phyloP scores from a whole-genome alignment of 2,113 vertebrate genomes.

The Tympanuchus pallidicinctus region DNA sequence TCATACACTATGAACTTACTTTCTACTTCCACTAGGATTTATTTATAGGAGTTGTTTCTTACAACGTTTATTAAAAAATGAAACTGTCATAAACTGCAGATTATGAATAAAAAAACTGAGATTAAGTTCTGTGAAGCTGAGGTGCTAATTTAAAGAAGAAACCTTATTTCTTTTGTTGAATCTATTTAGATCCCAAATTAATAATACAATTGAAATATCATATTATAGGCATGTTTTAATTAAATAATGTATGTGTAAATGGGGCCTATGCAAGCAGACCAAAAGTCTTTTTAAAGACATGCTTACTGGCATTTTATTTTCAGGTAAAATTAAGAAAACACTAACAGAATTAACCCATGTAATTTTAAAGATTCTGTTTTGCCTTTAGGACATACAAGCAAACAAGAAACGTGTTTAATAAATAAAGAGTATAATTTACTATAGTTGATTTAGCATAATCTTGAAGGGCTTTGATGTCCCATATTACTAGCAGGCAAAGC shows the following conservation, averaged over 20 bases:
- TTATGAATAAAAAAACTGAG: neutral
- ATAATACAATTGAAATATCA: neutral
- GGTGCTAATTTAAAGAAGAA: neutral
- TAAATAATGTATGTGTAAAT: neutral
- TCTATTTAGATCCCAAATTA: neutral
- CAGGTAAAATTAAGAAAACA: neutral
- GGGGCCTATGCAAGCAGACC: neutral
- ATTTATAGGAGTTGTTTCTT: neutral
- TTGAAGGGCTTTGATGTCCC: neutral
- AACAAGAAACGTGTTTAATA: slow-evolving; percentile 13
- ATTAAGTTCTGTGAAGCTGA: neutral
- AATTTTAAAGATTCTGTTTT: neutral
- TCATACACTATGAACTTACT: neutral
- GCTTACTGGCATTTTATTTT: neutral
- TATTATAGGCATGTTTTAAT: neutral
- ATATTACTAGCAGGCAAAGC: neutral
- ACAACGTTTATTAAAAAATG: neutral
- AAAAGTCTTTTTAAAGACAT: neutral
- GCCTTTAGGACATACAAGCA: neutral
- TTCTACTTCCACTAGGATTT: neutral
- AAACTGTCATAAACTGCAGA: neutral
- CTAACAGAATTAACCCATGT: neutral
- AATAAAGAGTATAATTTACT: neutral
- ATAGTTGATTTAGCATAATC: slow-evolving; percentile 13
- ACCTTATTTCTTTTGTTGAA: neutral